A percentile compares a stretch with the other conserved stretches of the same genome.
These are phyloP conservation scores for Riparia riparia DNA, from an alignment of 2,113 vertebrate species.

Conservation along the genomic window DNA sequence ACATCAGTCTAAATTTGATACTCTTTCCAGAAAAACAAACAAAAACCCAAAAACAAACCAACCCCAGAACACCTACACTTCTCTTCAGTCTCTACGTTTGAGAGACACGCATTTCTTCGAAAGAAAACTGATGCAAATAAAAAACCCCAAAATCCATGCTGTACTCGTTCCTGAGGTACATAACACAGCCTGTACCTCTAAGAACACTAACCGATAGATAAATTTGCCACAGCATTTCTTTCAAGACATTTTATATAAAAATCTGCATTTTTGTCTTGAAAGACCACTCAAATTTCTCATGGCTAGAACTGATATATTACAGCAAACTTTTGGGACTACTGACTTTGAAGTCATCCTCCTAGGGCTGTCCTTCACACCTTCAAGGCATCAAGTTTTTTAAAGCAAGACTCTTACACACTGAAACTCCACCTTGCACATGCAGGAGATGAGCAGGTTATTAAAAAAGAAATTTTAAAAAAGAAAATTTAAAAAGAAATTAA, in stretches of 20 bases:
- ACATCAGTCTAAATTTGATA: neutral
- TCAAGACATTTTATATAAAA: neutral
- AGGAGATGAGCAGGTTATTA: neutral
- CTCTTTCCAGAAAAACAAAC: neutral
- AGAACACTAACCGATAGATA: neutral
- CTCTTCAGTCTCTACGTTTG: neutral
- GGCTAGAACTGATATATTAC: neutral
- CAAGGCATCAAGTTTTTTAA: neutral
- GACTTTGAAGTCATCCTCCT: neutral
- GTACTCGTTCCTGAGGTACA: neutral
- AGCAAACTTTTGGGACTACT: neutral
- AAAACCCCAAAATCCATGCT: neutral
- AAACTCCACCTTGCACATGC: neutral
- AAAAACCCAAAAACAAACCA: neutral
- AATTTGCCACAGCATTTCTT: neutral
- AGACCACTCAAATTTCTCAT: neutral
- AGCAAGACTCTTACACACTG: neutral
- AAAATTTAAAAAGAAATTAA: no score
- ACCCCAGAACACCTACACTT: fast-evolving
- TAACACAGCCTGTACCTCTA: neutral
- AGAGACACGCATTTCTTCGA: neutral
- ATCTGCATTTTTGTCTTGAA: neutral
- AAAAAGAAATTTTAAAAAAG: neutral
- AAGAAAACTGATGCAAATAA: neutral
- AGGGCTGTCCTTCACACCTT: neutral